Percentiles rank a stretch among this genome's conserved stretches.
These are phyloP conservation scores for Monodelphis domestica DNA, from an alignment of 2,797 vertebrate species.

Conservation along the genomic window DNA sequence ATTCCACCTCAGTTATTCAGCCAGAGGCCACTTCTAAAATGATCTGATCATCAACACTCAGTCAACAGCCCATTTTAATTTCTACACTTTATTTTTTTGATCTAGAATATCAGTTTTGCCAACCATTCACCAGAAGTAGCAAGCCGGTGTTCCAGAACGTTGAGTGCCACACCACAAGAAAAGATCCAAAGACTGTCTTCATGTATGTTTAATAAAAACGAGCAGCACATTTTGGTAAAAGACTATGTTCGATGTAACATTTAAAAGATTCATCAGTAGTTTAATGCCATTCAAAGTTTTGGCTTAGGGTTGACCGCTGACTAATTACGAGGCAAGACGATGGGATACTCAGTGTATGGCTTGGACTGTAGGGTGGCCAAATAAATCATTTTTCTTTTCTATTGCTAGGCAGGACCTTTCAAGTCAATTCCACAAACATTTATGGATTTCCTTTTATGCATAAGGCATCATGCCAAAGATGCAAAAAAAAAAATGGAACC, in stretches of 20 bases:
- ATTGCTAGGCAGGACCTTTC: not conserved
- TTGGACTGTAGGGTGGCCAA: not conserved
- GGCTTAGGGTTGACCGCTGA: not conserved
- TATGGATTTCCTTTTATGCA: not conserved
- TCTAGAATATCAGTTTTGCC: not conserved
- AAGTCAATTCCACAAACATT: not conserved
- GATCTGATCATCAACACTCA: not conserved
- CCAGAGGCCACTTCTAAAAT: not conserved
- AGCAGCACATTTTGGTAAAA: not conserved
- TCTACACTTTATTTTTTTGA: not conserved
- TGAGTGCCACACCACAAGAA: not conserved
- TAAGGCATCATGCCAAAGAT: not conserved
- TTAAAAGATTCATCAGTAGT: not conserved
- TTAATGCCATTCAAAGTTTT: not conserved
- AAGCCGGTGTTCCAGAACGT: not conserved
- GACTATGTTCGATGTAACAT: not conserved
- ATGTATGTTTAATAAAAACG: not conserved
- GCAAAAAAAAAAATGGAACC: not conserved
- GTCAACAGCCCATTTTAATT: not conserved
- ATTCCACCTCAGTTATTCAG: not conserved
- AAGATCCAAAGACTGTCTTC: not conserved
- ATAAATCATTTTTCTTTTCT: not conserved
- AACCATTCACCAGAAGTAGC: not conserved
- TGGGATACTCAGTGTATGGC: not conserved
- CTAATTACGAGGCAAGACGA: not conserved